Conservation (phyloP, 2,113 vertebrate species). For the Nyctibius bracteatus region DNA sequence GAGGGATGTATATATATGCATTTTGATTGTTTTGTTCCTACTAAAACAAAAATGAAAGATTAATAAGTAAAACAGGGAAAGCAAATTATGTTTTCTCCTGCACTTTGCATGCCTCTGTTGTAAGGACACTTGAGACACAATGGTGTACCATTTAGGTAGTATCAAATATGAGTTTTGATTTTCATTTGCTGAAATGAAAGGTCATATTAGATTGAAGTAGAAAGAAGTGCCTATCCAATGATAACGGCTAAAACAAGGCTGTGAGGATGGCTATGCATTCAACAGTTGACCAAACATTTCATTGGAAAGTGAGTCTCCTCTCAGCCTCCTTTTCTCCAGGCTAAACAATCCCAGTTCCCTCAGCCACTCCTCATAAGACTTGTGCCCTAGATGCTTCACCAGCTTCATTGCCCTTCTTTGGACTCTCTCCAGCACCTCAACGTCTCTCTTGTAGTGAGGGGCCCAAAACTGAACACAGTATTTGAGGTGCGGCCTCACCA, state of each 20-base stretch:
- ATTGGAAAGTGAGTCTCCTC: background rate
- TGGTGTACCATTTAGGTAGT: background rate
- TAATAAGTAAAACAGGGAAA: slow-evolving; percentile 17
- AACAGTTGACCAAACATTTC: background rate
- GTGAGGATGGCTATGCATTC: background rate
- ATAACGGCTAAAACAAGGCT: background rate
- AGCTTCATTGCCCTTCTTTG: no score
- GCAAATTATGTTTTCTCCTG: background rate
- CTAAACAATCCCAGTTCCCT: no score
- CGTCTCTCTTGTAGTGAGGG: no score
- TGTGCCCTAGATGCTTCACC: no score
- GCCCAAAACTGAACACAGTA: no score
- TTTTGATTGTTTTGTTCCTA: slow-evolving; percentile 22
- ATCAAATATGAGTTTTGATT: background rate
- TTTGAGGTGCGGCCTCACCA: no score
- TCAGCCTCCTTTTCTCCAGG: no score
- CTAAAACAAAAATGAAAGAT: background rate
- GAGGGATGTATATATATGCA: background rate
- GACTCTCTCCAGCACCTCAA: no score
- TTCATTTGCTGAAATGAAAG: background rate
- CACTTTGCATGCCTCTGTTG: background rate
- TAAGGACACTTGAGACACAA: background rate
- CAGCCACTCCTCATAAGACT: no score
- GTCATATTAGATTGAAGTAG: background rate
- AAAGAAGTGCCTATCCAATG: background rate